Base-by-base conservation (phyloP, 2,113 vertebrate species). In the Xenotilapia caudafasciata region DNA sequence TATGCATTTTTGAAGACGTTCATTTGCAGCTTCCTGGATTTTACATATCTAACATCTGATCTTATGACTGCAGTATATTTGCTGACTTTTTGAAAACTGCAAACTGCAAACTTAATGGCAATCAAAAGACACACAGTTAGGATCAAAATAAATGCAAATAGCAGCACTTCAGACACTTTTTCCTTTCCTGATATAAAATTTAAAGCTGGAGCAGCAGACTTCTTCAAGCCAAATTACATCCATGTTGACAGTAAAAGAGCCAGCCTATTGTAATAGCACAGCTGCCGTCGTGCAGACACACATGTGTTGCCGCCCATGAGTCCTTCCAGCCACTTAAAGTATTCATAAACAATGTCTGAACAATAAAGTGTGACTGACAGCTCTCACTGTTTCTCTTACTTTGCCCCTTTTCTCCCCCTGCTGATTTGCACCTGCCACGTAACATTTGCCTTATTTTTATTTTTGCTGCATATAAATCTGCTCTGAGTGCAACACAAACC, bases 321-420 rank as follows among this genome's bases (percentile, higher is more conserved):
- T 92, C 88, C 91, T 94, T 94, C 90, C 91, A 94, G 80, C 90
- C 92, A 92, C 92, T 93, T 93, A 91, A 93, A 95, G 85, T 80
- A 35, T 93, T 86, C 89, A 91, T 91, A 96, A 95, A 95, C 93
- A 95, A 92, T 55, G 83, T 55, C 60, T 33, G 79, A 90, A 93
- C 90, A 87, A 79, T 94, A 92, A 94, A 94, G 90, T 53, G 68
- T 91, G 92, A 95, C 73, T 91, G 94, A 91, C 90, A 86, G 87
- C 81, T 89, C 81, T 86, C 88, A 87, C 87, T 88, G 84, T 86
- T 94, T 92, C 85, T 80, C 92, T 84, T 88, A 88, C 89, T 79
- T 92, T 6, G 73, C 83, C 80, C 86, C 84, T 54, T 90, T 83
- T 65, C 75, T 86, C 40, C 82, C 35, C 88, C 83, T 17, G 83